phyloP scores from a whole-genome alignment of 1,140 invertebrate genomes.

The Scaptomyza hsui region DNA sequence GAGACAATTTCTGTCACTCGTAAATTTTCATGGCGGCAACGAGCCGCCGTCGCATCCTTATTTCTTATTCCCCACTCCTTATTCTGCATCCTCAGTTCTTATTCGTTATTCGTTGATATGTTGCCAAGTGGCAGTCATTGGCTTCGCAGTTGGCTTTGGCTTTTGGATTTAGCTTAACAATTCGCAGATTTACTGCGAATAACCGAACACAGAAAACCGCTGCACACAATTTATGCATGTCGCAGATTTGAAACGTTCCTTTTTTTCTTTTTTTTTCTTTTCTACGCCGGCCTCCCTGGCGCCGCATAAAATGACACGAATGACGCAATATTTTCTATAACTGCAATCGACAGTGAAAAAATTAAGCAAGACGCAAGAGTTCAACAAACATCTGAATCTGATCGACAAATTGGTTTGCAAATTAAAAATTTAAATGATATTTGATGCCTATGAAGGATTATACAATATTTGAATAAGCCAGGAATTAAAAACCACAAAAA shows the following conservation, averaged over 20 bases:
- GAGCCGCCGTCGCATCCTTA: conserved; percentile 68
- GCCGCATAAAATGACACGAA: conserved; percentile 48
- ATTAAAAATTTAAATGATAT: too few relatives aligned
- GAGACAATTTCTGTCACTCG: conserved; percentile 74
- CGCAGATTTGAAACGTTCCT: conserved; percentile 47
- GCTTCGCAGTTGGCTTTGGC: conserved; percentile 59
- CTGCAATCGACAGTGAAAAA: conserved; percentile 30
- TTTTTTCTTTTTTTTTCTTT: conserved; percentile 14
- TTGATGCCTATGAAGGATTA: too few relatives aligned
- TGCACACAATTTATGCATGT: conserved; percentile 67
- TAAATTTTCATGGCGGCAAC: conserved; percentile 76
- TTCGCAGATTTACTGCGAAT: conserved; percentile 61
- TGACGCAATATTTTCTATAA: conserved; percentile 46
- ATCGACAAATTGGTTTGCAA: not conserved
- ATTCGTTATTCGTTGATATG: conserved; percentile 59
- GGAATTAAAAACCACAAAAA: too few relatives aligned
- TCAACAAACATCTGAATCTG: too few relatives aligned
- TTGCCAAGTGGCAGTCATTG: conserved; percentile 77
- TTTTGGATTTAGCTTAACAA: conserved; percentile 71
- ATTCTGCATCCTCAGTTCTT: conserved; percentile 39
- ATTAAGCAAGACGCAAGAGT: too few relatives aligned
- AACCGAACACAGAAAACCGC: conserved; percentile 48
- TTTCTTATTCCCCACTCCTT: conserved; percentile 10
- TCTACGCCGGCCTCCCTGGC: conserved; percentile 45
- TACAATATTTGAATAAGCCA: too few relatives aligned